Conservation (phyloP, 2,113 vertebrate species). For the Brachypodius melanocephalos region DNA sequence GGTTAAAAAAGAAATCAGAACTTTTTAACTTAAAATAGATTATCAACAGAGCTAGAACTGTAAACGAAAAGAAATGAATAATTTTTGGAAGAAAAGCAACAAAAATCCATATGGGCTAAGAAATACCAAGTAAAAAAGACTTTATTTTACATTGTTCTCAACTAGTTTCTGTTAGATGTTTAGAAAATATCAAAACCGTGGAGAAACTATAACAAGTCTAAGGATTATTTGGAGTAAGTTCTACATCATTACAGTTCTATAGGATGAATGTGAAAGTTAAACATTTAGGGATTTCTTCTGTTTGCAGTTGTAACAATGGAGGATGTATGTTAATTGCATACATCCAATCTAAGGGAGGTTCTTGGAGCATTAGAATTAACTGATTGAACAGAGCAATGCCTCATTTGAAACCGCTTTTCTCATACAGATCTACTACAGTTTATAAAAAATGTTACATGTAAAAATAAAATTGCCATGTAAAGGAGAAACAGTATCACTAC, state of each 20-base stretch:
- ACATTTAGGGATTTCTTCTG: background rate
- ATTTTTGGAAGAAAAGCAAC: background rate
- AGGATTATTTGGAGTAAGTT: background rate
- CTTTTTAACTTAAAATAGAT: background rate
- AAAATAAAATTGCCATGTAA: background rate
- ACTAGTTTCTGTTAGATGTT: background rate
- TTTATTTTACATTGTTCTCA: background rate
- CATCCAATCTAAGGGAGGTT: too few species aligned
- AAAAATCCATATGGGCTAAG: background rate
- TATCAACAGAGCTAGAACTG: background rate
- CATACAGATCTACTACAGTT: background rate
- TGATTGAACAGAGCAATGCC: background rate
- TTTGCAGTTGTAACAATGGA: background rate
- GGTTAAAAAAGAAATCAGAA: background rate
- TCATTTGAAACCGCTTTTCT: background rate
- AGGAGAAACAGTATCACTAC: background rate
- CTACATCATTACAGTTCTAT: background rate
- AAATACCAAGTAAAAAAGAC: background rate
- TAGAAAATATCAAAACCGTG: background rate
- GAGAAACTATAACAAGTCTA: background rate
- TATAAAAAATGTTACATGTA: background rate
- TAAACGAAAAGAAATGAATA: background rate
- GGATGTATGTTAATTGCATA: background rate
- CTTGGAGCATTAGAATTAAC: background rate
- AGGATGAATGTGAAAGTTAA: background rate